Evolutionary conservation across 2,797 vertebrate genomes (phyloP), one percentile per base, ranked within the genome.

Genomic region (Eulemur mongoz): DNA sequence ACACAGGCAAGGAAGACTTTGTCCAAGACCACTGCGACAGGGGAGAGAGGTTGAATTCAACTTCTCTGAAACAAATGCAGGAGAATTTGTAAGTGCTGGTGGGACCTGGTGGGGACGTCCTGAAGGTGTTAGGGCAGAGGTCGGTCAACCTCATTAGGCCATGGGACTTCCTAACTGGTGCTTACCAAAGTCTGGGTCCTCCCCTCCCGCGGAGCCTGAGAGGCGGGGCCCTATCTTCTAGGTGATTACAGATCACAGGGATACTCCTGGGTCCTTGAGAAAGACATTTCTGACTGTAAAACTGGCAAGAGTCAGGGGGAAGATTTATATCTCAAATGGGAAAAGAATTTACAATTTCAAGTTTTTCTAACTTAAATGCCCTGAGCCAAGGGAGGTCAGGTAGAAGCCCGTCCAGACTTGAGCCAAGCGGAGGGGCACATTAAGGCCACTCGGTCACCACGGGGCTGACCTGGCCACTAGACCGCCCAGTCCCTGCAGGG

Each of bases 401-500:
- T 8, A 12, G 25, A 50, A 50, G 12, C 27, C 43, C 45, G 23
- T 5, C 50, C 17, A 23, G 43, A 32, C 10, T 38, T 7, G 2
- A 14, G 7, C 2, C 2, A 40, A 22, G 32, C 25, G 13, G 43
- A 35, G 32, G 67, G 40, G 40, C 30, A 48, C 3, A 13, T 22
- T 30, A 38, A 20, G 72, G 7, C 7, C 57, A 17, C 6, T 1
- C 22, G 1, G 52, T 23, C 32, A n/a, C 32, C 8, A 8, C 17
- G 35, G 8, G 48, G 4, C 25, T 12, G 25, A 27, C 45, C 59
- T 17, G 15, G 38, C 38, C 72, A 13, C n/a, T 43, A 4, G 22
- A 4, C 1, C 1, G 17, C 27, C 23, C 52, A 13, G 14, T 18
- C 23, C 17, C 30, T 0, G 5, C 23, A n/a, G 10, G 9, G 17